Evolutionary conservation across 2,113 vertebrate species (phyloP).

Genomic region (Gobius niger): DNA sequence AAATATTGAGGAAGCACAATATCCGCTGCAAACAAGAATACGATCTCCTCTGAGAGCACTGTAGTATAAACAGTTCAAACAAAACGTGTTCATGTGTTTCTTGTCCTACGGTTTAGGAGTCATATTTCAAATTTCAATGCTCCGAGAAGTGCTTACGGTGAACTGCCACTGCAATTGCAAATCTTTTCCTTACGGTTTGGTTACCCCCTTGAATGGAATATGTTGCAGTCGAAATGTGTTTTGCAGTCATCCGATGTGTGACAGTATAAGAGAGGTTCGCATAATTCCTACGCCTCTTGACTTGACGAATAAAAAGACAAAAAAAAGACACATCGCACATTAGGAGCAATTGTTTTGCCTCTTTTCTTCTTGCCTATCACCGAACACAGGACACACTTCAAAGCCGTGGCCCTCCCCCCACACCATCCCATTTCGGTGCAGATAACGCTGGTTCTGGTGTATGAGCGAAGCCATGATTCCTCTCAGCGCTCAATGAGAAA

Average conservation of each 20-base stretch:
- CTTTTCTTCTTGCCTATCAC: neutral
- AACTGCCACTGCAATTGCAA: too few species aligned
- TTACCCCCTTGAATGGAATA: too few species aligned
- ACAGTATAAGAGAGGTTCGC: neutral
- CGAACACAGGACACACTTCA: neutral
- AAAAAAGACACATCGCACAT: neutral
- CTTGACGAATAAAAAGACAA: neutral
- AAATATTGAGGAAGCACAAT: too few species aligned
- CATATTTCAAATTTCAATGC: too few species aligned
- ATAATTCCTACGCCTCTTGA: neutral
- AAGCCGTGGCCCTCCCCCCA: neutral
- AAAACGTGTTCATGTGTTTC: too few species aligned
- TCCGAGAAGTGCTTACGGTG: too few species aligned
- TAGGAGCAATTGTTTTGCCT: neutral
- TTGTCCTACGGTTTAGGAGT: too few species aligned
- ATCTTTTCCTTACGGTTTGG: too few species aligned
- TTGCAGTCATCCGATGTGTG: neutral
- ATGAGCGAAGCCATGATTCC: constrained; percentile 14
- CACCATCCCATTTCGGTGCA: constrained; percentile 2
- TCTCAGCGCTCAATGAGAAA: neutral
- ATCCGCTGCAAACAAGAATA: too few species aligned
- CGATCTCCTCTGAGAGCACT: too few species aligned
- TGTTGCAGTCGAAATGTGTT: neutral
- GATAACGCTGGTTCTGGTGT: constrained; percentile 15
- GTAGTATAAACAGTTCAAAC: too few species aligned